Conservation (phyloP, 2,113 vertebrate genomes). For the Fregata magnificens region DNA sequence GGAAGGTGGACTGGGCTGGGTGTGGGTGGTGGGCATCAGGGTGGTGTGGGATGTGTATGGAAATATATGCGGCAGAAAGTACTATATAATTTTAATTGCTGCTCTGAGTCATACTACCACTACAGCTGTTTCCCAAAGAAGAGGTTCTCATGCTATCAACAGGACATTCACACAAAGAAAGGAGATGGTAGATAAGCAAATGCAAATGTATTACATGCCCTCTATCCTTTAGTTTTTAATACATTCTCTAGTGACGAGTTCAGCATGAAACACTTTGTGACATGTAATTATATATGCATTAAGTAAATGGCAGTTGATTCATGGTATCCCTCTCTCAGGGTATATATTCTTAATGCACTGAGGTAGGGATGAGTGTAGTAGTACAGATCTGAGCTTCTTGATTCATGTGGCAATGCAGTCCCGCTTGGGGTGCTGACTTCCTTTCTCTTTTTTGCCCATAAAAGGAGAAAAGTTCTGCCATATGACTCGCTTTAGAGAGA, state of each 20-base stretch:
- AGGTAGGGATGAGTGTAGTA: neutral
- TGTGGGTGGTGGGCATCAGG: neutral
- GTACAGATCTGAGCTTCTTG: neutral
- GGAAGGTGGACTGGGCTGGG: neutral
- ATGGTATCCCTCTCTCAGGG: neutral
- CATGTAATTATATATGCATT: neutral
- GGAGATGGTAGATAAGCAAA: constrained; percentile 5
- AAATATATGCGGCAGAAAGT: neutral
- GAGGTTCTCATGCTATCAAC: neutral
- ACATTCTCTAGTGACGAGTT: neutral
- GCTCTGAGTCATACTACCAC: neutral
- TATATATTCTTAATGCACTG: neutral
- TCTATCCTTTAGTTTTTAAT: neutral
- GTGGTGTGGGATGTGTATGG: neutral
- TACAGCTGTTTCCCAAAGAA: neutral
- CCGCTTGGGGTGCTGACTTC: constrained; percentile 52
- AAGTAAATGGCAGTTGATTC: neutral
- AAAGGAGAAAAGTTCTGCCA: constrained; percentile 73
- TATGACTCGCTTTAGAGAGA: constrained; percentile 51
- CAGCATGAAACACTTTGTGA: neutral
- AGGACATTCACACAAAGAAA: neutral
- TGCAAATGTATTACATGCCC: neutral
- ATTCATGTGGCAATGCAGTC: constrained; percentile 9
- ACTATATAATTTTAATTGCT: neutral
- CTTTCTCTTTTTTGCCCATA: constrained; percentile 74